These are phyloP conservation scores for Coreius guichenoti DNA, from an alignment of 2,797 vertebrate species.

Conservation along the genomic window DNA sequence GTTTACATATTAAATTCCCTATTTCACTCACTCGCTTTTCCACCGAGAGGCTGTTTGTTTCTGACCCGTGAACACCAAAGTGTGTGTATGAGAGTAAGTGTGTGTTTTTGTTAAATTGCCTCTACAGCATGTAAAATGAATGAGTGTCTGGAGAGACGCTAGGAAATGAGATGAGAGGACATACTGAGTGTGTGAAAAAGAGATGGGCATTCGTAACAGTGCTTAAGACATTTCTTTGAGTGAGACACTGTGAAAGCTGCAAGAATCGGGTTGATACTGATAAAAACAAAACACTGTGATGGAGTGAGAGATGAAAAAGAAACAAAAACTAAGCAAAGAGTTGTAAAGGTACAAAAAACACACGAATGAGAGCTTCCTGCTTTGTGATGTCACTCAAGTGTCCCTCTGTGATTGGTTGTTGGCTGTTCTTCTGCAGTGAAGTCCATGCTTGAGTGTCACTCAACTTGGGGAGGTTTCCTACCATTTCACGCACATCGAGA, in stretches of 20 bases:
- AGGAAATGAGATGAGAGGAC: slow-evolving; percentile 35
- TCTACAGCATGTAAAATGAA: slow-evolving; percentile 35
- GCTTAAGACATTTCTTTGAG: slow-evolving; percentile 38
- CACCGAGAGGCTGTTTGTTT: slow-evolving; percentile 37
- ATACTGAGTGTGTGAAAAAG: slow-evolving; percentile 22
- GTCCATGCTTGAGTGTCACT: slow-evolving; percentile 46
- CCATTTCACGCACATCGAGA: slow-evolving; percentile 17
- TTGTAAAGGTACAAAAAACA: slow-evolving; percentile 32
- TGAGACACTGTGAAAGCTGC: slow-evolving; percentile 31
- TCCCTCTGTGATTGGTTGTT: slow-evolving; percentile 45
- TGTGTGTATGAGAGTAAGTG: slow-evolving; percentile 19
- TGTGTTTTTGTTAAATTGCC: slow-evolving; percentile 26
- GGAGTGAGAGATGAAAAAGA: slow-evolving; percentile 37
- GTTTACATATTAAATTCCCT: slow-evolving; percentile 29
- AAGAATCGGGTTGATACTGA: slow-evolving; percentile 19
- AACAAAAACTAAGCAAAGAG: slow-evolving; percentile 36
- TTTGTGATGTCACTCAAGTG: slow-evolving; percentile 45
- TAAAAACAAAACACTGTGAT: slow-evolving; percentile 41
- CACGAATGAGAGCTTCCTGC: slow-evolving; percentile 32
- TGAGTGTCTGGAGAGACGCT: slow-evolving; percentile 27
- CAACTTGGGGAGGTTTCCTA: slow-evolving; percentile 16
- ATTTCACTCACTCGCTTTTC: slow-evolving; percentile 31
- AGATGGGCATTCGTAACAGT: slow-evolving; percentile 26
- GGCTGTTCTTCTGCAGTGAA: slow-evolving; percentile 40
- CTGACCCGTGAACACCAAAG: slow-evolving; percentile 40